Percentiles rank a stretch among this genome's conserved stretches.
These are phyloP conservation scores for Caerostris darwini DNA, from an alignment of 1,140 invertebrate genomes.

Conservation along the genomic window DNA sequence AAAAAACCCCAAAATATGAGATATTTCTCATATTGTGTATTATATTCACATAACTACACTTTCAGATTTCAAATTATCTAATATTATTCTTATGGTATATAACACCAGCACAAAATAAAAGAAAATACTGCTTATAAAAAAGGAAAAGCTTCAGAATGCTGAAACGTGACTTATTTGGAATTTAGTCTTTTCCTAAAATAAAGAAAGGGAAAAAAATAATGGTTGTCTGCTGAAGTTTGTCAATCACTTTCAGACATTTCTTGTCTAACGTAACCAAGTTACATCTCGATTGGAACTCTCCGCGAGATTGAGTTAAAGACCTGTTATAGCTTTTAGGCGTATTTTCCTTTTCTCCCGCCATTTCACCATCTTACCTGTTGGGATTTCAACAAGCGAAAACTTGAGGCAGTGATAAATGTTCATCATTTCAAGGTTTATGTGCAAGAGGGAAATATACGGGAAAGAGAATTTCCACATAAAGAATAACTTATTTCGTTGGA, in stretches of 20 bases:
- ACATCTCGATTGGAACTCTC: background rate
- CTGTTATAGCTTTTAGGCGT: background rate
- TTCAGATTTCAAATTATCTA: no score
- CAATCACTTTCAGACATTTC: constrained; percentile 12
- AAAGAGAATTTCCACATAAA: background rate
- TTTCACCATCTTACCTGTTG: background rate
- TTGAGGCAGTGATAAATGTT: background rate
- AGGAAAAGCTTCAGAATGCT: background rate
- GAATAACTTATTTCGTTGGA: background rate
- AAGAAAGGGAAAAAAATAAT: background rate
- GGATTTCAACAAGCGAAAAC: background rate
- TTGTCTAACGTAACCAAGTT: background rate
- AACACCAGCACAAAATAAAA: no score
- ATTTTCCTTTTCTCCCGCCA: background rate
- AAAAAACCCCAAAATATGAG: no score
- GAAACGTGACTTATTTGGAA: background rate
- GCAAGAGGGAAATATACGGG: background rate
- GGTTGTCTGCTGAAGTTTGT: background rate
- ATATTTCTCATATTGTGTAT: no score
- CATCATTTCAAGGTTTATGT: background rate
- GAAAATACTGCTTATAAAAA: no score
- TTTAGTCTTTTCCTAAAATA: background rate
- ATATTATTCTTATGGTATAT: no score
- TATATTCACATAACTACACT: no score
- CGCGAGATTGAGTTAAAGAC: background rate